Percentiles rank a stretch among this genome's conserved stretches.
These are phyloP conservation scores for Harpalus rubripes DNA, from an alignment of 2,888 invertebrate genomes.

Conservation along the genomic window DNA sequence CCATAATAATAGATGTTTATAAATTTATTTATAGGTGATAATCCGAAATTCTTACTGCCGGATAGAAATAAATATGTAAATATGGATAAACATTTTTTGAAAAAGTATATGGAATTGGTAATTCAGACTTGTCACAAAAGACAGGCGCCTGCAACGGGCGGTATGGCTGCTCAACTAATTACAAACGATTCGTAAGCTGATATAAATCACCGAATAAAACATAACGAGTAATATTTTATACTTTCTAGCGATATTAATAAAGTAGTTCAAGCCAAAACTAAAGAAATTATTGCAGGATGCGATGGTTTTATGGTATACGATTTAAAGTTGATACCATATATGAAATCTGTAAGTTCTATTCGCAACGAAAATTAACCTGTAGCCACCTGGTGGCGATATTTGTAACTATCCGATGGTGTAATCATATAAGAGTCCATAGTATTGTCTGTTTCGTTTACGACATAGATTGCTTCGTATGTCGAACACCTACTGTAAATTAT, in stretches of 20 bases:
- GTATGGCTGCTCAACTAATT: slow-evolving; percentile 84
- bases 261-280: slow-evolving; percentile 78
- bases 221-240: slow-evolving; percentile 27
- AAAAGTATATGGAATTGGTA: slow-evolving; percentile 82
- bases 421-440: too few species aligned
- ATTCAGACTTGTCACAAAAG: slow-evolving; percentile 81
- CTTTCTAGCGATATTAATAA: slow-evolving; percentile 77
- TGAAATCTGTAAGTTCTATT: slow-evolving; percentile 78
- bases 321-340: slow-evolving; percentile 80
- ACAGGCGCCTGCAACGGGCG: slow-evolving; percentile 83
- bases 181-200: slow-evolving; percentile 71
- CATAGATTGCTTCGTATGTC: too few species aligned
- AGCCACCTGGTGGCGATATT: too few species aligned
- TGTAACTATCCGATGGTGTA: too few species aligned
- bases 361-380: too few species aligned
- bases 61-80: slow-evolving; percentile 85
- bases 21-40: slow-evolving; percentile 76
- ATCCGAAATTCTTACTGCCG: slow-evolving; percentile 82
- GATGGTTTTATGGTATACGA: slow-evolving; percentile 88
- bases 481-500: too few species aligned
- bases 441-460: too few species aligned
- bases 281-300: slow-evolving; percentile 81
- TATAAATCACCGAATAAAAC: slow-evolving; percentile 3
- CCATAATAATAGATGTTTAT: background rate
- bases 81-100: slow-evolving; percentile 83